Evolutionary conservation across 2,797 vertebrate genomes (phyloP).

Genomic region (Bufotes viridis): DNA sequence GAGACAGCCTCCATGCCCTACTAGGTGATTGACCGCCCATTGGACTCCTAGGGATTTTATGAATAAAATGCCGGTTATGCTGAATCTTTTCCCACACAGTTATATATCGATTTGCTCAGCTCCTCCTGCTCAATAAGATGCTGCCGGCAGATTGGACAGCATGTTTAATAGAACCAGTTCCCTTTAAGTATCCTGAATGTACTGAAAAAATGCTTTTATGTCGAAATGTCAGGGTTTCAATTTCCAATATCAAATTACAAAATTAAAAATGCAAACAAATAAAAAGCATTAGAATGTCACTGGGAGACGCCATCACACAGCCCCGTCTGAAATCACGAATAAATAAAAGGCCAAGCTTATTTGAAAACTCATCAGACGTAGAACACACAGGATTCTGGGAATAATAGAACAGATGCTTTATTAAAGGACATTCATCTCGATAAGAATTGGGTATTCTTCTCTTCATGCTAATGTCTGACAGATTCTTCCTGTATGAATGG

Average conservation of each 20-base stretch:
- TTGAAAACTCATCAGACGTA: constrained; percentile 55
- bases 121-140: too few relatives aligned
- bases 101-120: too few relatives aligned
- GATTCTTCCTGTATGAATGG: constrained; percentile 46
- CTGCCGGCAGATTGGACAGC: too few relatives aligned
- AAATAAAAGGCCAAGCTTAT: constrained; percentile 59
- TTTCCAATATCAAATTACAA: constrained; percentile 23
- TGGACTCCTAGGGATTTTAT: too few relatives aligned
- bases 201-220: not conserved
- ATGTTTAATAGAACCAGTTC: not conserved
- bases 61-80: too few relatives aligned
- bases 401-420: constrained; percentile 60
- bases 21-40: too few relatives aligned
- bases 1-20: too few relatives aligned
- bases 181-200: not conserved
- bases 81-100: too few relatives aligned
- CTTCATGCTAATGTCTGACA: constrained; percentile 54
- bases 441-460: constrained; percentile 61
- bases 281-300: constrained; percentile 13
- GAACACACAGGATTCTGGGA: constrained; percentile 42
- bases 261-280: constrained; percentile 21
- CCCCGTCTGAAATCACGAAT: constrained; percentile 42
- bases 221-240: constrained; percentile 49
- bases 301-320: constrained; percentile 46
- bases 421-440: constrained; percentile 61